These are phyloP conservation scores for Halictus ligatus DNA, from an alignment of 2,888 invertebrate genomes.

Conservation along the genomic window DNA sequence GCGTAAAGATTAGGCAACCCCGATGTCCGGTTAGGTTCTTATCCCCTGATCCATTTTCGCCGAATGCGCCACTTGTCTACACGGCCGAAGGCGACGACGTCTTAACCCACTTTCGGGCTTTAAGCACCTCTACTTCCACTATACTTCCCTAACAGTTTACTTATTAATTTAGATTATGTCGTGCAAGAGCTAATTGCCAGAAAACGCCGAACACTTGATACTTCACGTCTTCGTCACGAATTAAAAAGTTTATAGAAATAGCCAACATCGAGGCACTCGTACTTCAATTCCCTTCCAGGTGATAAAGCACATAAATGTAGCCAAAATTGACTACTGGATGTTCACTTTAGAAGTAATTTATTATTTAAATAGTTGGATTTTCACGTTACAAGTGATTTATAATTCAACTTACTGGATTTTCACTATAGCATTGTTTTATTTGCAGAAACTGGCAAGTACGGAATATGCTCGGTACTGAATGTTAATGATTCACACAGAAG, in stretches of 20 bases:
- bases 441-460: not conserved
- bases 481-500: not conserved
- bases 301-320: not conserved
- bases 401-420: not conserved
- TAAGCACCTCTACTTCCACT: slow-evolving; percentile 72
- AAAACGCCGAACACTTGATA: slow-evolving; percentile 52
- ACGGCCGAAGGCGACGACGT: slow-evolving; percentile 62
- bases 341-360: not conserved
- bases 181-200: slow-evolving; percentile 82
- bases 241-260: not conserved
- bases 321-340: not conserved
- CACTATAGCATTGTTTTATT: not conserved
- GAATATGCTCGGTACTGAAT: not conserved
- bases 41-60: slow-evolving; percentile 80
- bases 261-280: not conserved
- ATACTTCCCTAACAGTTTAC: slow-evolving; percentile 82
- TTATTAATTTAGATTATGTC: slow-evolving; percentile 84
- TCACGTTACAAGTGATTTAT: not conserved
- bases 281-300: not conserved
- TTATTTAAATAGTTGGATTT: no score
- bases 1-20: slow-evolving; percentile 38
- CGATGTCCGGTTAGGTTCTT: slow-evolving; percentile 54
- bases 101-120: slow-evolving; percentile 77
- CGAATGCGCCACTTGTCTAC: slow-evolving; percentile 81
- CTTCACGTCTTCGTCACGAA: not conserved